A percentile compares a stretch with the other conserved stretches of the same genome.
These are phyloP conservation scores for Calameuta pallipes DNA, from an alignment of 2,888 invertebrate species.

Conservation along the genomic window DNA sequence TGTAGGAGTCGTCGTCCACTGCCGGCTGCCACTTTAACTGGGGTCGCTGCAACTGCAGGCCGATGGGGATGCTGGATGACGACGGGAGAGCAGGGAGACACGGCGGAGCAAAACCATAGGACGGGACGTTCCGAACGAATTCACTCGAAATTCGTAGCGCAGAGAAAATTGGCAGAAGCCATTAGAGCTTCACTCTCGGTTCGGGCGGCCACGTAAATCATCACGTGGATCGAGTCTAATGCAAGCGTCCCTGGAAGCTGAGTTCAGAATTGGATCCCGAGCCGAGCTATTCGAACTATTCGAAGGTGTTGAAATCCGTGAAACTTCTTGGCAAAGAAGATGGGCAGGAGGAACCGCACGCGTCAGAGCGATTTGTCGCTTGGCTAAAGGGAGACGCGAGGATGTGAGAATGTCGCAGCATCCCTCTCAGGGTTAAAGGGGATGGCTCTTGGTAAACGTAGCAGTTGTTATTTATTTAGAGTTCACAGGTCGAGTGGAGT, in stretches of 20 bases:
- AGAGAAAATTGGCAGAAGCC: not conserved
- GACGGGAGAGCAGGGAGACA: not conserved
- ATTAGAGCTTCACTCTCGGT: not conserved
- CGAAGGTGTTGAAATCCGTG: not conserved
- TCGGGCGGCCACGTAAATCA: not conserved
- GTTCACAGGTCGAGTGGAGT: conserved; percentile 39
- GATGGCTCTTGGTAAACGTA: not conserved
- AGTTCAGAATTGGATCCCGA: not conserved
- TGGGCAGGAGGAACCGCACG: not conserved
- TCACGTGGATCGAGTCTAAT: not conserved
- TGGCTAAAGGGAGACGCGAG: conserved; percentile 4
- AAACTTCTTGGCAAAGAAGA: not conserved
- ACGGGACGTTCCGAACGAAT: not conserved
- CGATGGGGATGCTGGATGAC: not conserved
- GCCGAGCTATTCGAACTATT: not conserved
- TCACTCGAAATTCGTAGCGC: not conserved
- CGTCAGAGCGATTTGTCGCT: not conserved
- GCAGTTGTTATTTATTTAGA: conserved; percentile 52
- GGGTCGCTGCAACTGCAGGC: not conserved
- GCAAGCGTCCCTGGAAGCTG: not conserved
- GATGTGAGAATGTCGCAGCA: conserved; percentile 12
- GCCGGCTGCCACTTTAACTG: not conserved
- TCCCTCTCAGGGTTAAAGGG: not conserved
- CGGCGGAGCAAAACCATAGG: not conserved
- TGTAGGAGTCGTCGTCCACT: too few relatives aligned